These are phyloP conservation scores for Oscheius sp. DNA, from an alignment of 1,140 invertebrate genomes.

Conservation along the genomic window DNA sequence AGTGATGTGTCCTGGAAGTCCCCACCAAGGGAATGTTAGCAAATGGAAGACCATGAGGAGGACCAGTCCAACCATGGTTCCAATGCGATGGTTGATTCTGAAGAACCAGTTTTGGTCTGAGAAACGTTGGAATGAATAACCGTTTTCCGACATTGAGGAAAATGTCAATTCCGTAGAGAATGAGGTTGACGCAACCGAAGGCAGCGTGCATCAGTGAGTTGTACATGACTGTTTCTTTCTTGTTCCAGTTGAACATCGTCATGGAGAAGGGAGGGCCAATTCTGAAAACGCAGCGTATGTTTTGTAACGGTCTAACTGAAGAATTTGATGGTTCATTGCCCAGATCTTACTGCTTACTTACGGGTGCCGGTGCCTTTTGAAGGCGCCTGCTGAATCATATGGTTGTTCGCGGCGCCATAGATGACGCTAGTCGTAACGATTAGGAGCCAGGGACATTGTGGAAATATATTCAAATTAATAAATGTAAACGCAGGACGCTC, in stretches of 20 bases:
- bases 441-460: no score
- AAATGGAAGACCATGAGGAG: slow-evolving; percentile 17
- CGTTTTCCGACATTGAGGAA: slow-evolving; percentile 24
- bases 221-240: slow-evolving; percentile 7
- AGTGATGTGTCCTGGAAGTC: slow-evolving; percentile 15
- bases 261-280: slow-evolving; percentile 24
- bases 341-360: no score
- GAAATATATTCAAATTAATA: background rate
- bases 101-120: background rate
- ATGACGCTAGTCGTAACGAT: no score
- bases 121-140: slow-evolving; percentile 5
- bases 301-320: no score
- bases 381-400: no score
- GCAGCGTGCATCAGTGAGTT: slow-evolving; percentile 19
- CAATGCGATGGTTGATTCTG: slow-evolving; percentile 26
- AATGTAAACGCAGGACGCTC: no score
- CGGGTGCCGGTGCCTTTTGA: no score
- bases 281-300: slow-evolving; percentile 5
- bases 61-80: slow-evolving; percentile 15
- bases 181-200: slow-evolving; percentile 9
- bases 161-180: slow-evolving; percentile 17
- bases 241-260: slow-evolving; percentile 33
- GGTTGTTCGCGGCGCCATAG: no score
- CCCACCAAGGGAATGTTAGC: slow-evolving; percentile 27
- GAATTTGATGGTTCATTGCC: no score